These are phyloP conservation scores for Rhagonycha lutea DNA, from an alignment of 2,888 invertebrate genomes.

Conservation along the genomic window DNA sequence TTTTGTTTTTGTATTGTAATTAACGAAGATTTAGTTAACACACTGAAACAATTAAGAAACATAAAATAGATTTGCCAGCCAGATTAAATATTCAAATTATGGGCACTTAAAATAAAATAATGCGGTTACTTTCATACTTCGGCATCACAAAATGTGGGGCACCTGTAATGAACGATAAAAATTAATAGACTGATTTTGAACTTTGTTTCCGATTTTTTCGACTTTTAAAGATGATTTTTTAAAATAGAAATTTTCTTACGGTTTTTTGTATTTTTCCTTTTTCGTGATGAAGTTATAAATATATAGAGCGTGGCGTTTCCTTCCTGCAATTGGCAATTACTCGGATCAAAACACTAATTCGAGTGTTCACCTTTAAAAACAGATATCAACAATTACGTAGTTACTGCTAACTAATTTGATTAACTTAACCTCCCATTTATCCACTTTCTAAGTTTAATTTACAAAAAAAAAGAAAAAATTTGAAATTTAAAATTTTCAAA, in stretches of 20 bases:
- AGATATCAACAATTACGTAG: not conserved
- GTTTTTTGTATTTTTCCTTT: not conserved
- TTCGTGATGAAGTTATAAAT: slow-evolving; percentile 15
- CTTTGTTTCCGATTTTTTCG: no score
- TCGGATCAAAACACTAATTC: slow-evolving; percentile 6
- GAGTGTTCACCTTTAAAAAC: slow-evolving; percentile 20
- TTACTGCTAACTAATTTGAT: not conserved
- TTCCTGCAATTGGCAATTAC: slow-evolving; percentile 26
- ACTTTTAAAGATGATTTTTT: not conserved
- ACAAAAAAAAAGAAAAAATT: not conserved
- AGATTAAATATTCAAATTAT: not conserved
- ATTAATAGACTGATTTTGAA: not conserved
- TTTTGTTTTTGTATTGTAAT: not conserved
- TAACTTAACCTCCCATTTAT: not conserved
- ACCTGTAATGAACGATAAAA: not conserved
- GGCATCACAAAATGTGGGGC: not conserved
- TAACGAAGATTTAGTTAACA: not conserved
- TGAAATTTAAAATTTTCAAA: not conserved
- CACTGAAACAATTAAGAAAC: not conserved
- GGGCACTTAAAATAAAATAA: no score
- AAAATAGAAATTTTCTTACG: not conserved
- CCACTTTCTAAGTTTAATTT: not conserved
- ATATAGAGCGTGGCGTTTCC: slow-evolving; percentile 27
- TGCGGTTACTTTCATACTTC: not conserved
- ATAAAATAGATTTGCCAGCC: not conserved